A percentile compares a stretch with the other conserved stretches of the same genome.
Evolutionary conservation across 2,888 invertebrate genomes (phyloP).

Genomic region (Apodemia zela): DNA sequence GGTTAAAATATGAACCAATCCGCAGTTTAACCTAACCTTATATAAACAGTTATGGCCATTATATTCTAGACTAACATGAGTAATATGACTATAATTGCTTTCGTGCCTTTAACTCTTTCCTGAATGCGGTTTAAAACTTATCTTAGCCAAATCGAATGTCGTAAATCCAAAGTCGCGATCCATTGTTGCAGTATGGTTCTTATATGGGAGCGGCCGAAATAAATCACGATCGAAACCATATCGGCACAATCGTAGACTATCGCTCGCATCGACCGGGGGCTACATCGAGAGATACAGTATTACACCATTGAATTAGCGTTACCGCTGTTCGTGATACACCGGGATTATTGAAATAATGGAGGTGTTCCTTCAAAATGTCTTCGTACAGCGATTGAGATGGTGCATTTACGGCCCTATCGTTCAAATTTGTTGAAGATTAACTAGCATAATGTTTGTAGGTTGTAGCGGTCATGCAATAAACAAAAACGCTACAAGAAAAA

Average conservation of each 20-base stretch:
- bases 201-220: constrained; percentile 76
- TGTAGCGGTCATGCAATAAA: no score
- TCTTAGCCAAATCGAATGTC: constrained; percentile 74
- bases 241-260: constrained; percentile 72
- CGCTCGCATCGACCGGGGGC: constrained; percentile 58
- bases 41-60: background rate
- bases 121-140: constrained; percentile 59
- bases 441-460: no score
- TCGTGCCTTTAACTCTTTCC: constrained; percentile 29
- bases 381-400: background rate
- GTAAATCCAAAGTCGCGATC: constrained; percentile 66
- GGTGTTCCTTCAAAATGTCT: background rate
- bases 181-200: constrained; percentile 72
- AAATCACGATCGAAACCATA: constrained; percentile 77
- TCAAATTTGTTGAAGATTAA: background rate
- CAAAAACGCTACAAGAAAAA: no score
- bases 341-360: background rate
- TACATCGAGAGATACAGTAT: constrained; percentile 63
- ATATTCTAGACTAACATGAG: constrained; percentile 12
- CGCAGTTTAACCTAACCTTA: background rate
- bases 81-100: constrained; percentile 21
- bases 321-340: constrained; percentile 60
- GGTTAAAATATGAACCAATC: background rate
- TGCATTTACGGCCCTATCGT: background rate
- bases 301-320: constrained; percentile 78